phyloP scores from a whole-genome alignment of 1,140 invertebrate genomes.

The Leptinotarsa defecta region DNA sequence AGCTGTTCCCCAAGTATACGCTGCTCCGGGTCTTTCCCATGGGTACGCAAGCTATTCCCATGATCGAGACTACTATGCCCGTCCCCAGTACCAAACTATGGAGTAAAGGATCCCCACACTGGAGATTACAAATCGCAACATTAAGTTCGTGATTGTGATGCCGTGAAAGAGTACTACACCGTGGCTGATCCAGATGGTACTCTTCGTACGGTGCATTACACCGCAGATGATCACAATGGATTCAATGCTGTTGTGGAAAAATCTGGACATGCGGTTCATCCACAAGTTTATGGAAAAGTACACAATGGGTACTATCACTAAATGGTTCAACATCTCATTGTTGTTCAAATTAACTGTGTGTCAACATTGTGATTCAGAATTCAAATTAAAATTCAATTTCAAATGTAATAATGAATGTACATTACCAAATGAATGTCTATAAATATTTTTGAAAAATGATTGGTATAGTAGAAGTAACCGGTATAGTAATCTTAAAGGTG shows the following conservation, averaged over 20 bases:
- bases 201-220: constrained; percentile 68
- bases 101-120: constrained; percentile 61
- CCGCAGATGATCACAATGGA: constrained; percentile 58
- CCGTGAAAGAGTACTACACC: constrained; percentile 67
- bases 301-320: background rate
- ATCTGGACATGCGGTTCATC: constrained; percentile 17
- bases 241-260: constrained; percentile 30
- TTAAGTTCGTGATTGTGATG: constrained; percentile 63
- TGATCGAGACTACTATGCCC: constrained; percentile 47
- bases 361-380: too few relatives aligned
- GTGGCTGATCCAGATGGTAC: constrained; percentile 67
- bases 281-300: background rate
- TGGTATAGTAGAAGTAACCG: too few relatives aligned
- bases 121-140: constrained; percentile 64
- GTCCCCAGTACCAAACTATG: constrained; percentile 61
- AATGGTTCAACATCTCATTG: background rate
- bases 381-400: too few relatives aligned
- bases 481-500: too few relatives aligned
- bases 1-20: constrained; percentile 29
- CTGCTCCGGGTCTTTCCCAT: constrained; percentile 32
- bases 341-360: too few relatives aligned
- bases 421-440: too few relatives aligned
- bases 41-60: background rate
- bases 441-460: too few relatives aligned
- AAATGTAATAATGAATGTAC: too few relatives aligned